phyloP scores from a whole-genome alignment of 2,113 vertebrate genomes.

The Myotis yumanensis region DNA sequence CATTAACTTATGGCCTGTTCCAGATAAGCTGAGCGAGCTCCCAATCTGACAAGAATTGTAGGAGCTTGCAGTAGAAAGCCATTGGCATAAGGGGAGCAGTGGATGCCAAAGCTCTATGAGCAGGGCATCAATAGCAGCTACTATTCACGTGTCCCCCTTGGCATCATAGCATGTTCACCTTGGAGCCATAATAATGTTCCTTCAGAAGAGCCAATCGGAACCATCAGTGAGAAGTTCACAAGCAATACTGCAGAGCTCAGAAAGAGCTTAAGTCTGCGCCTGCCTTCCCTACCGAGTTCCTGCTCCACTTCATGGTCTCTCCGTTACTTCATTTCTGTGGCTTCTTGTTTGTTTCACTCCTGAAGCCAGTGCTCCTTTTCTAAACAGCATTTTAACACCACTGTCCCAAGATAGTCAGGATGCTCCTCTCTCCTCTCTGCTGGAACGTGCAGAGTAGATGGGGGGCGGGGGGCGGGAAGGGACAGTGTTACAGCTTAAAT shows the following conservation, averaged over 20 bases:
- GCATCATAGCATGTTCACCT: neutral
- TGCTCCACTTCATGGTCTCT: neutral
- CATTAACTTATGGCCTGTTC: neutral
- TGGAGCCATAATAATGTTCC: neutral
- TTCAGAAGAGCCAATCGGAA: neutral
- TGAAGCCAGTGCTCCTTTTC: conserved; percentile 14
- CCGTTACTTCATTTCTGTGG: neutral
- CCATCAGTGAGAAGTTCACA: neutral
- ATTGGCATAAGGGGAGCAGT: neutral
- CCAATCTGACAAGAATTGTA: neutral
- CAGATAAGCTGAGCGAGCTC: neutral
- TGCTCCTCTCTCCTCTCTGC: neutral
- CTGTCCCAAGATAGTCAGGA: neutral
- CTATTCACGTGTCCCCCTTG: neutral
- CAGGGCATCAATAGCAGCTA: neutral
- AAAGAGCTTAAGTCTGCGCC: neutral
- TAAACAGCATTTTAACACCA: conserved; percentile 44
- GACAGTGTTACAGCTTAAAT: conserved; percentile 14
- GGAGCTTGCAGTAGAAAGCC: neutral
- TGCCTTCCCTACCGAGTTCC: neutral
- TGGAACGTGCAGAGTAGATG: neutral
- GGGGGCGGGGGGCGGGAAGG: neutral
- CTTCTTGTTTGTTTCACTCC: neutral
- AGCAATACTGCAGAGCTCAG: neutral
- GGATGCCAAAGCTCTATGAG: neutral